These are phyloP conservation scores for Mizuhopecten yessoensis DNA, from an alignment of 1,140 invertebrate species.

Conservation along the genomic window DNA sequence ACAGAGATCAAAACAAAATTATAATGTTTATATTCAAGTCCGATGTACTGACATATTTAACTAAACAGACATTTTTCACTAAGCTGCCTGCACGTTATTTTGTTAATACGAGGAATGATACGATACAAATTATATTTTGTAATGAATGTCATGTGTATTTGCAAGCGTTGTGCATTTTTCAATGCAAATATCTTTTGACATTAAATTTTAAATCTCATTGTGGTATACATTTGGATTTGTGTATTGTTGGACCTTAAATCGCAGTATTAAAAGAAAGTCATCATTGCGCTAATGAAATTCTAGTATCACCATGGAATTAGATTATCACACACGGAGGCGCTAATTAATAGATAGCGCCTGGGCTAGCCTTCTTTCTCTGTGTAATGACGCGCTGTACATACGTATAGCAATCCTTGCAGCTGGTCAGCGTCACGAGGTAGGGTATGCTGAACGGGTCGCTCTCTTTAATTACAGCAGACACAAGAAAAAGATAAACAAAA, in stretches of 20 bases:
- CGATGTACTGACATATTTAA: neutral
- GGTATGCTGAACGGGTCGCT: too few species aligned
- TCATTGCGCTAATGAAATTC: neutral
- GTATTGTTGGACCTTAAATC: too few species aligned
- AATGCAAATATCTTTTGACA: neutral
- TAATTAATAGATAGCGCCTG: neutral
- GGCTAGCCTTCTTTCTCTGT: too few species aligned
- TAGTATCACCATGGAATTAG: neutral
- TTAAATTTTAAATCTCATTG: too few species aligned
- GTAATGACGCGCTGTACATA: too few species aligned
- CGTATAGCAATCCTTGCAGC: too few species aligned
- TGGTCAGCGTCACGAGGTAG: neutral
- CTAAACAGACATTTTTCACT: neutral
- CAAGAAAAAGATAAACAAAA: too few species aligned
- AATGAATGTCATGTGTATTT: neutral
- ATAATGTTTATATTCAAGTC: neutral
- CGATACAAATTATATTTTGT: neutral
- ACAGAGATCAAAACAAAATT: slow-evolving; percentile 15
- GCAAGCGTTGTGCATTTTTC: neutral
- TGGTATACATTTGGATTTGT: too few species aligned
- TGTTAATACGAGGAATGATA: neutral
- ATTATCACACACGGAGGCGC: neutral
- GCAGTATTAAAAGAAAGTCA: neutral
- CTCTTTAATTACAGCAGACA: too few species aligned
- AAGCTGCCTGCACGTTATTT: neutral